A percentile compares a stretch with the other conserved stretches of the same genome.
phyloP scores from a whole-genome alignment of 2,797 vertebrate species.

The Takifugu ocellatus region DNA sequence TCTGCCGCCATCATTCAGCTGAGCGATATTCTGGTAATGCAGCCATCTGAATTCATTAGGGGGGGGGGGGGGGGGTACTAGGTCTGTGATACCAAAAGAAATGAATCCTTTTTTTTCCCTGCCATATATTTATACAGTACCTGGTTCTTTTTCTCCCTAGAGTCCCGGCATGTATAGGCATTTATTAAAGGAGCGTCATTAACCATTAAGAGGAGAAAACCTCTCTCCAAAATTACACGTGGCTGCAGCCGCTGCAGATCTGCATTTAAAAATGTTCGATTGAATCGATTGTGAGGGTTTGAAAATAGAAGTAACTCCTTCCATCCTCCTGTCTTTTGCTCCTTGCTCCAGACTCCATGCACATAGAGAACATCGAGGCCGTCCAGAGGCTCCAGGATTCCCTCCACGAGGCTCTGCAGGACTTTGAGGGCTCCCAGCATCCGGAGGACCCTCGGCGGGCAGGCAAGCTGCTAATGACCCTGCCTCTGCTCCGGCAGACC shows the following conservation, averaged over 20 bases:
- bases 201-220: conserved; percentile 65
- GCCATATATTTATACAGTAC: conserved; percentile 67
- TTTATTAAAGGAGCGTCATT: conserved; percentile 74
- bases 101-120: conserved; percentile 63
- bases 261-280: not conserved
- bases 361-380: conserved; percentile 88
- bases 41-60: conserved; percentile 78
- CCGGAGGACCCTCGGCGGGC: conserved; percentile 90
- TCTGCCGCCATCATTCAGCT: conserved; percentile 74
- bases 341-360: conserved; percentile 82
- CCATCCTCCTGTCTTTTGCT: not conserved
- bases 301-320: not conserved
- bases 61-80: conserved; percentile 54
- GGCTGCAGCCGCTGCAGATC: conserved; percentile 5
- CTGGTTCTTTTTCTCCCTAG: conserved; percentile 46
- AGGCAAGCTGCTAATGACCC: conserved; percentile 95
- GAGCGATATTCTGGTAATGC: conserved; percentile 72
- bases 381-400: conserved; percentile 92
- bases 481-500: conserved; percentile 94
- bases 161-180: conserved; percentile 56
- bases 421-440: conserved; percentile 87
- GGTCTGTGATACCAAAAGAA: conserved; percentile 65
- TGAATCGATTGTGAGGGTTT: not conserved
- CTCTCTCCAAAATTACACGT: conserved; percentile 32
- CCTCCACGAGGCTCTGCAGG: conserved; percentile 92